Base-by-base conservation (phyloP, 2,888 invertebrate genomes). In the Lithophane leautieri region DNA sequence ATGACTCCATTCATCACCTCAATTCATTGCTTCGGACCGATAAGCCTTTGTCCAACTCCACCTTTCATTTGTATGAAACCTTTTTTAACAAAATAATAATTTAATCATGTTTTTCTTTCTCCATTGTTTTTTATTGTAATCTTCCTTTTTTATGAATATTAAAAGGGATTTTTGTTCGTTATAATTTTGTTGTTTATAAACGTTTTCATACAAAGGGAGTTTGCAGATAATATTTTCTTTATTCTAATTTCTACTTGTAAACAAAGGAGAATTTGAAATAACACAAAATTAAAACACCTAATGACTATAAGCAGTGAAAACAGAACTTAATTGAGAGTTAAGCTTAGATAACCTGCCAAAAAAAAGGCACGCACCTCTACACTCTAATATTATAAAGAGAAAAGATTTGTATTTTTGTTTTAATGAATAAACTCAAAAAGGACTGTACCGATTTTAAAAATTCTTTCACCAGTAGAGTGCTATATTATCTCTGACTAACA, bases 11-110 rank as follows among this genome's bases (percentile, higher is more conserved):
- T 83, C 73, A 83, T 77, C 80, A 62, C 56, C 56, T 66, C 67
- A 79, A 70, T 73, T 66, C 56, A 79, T 61, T 79, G 52, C 76
- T 65, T 60, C 44, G 60, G 60, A n/a, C 73, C 52, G 71, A 78
- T 80, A 85, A 66, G 52, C 40, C 56, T 76, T 82, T 79, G 69
- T 75, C 22, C 50, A 42, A 58, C 28, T 62, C 50, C n/a, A 74
- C 68, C 67, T 79, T 77, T 70, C 54, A 78, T 83, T 84, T 69
- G 62, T 60, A 52, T 4, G 71, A 78, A 81, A 44, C 72, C 60
- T 75, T 81, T 83, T 80, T n/a, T 76, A 62, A 73, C 22, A 22
- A 52, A 68, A 34, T 44, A 52, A 52, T 34, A 34, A 47, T 76
- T 7, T 47, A 40, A 70, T 70, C n/a, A 44, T 28, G 47, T 56